These are phyloP conservation scores for Chaetogeoica ovagalla DNA, from an alignment of 2,888 invertebrate genomes.

Conservation along the genomic window DNA sequence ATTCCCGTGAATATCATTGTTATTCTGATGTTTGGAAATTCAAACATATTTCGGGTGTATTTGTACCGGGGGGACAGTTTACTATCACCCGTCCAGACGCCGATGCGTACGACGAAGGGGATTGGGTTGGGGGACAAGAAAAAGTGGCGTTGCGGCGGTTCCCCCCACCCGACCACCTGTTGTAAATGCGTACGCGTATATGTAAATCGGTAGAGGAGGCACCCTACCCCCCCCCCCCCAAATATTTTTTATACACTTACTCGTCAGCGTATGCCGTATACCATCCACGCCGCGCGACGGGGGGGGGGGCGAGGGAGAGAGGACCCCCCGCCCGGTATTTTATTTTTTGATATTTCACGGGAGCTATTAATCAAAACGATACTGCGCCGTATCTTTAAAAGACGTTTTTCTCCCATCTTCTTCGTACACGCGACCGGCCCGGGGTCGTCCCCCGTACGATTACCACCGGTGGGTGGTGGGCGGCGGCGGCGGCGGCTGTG, in stretches of 20 bases:
- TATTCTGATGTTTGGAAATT: too few relatives aligned
- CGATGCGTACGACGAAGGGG: too few relatives aligned
- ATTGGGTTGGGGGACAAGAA: too few relatives aligned
- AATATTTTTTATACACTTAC: too few relatives aligned
- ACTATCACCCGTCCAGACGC: too few relatives aligned
- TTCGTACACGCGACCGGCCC: constrained; percentile 3
- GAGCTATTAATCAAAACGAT: constrained; percentile 48
- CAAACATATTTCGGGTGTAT: too few relatives aligned
- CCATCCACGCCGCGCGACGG: neutral
- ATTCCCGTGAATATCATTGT: too few relatives aligned
- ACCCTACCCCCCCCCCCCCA: too few relatives aligned
- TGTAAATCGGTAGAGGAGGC: constrained; percentile 22
- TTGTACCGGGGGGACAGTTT: too few relatives aligned
- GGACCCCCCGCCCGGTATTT: neutral
- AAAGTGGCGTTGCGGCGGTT: too few relatives aligned
- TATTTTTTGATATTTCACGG: constrained; percentile 38
- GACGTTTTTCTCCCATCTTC: constrained; percentile 22
- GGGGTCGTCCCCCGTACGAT: constrained; percentile 20
- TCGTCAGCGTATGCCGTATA: neutral
- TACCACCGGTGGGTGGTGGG: too few relatives aligned
- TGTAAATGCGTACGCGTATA: neutral
- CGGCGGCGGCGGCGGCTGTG: too few relatives aligned
- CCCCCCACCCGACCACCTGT: constrained; percentile 40
- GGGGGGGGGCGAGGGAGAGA: constrained; percentile 13
- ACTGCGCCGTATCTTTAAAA: constrained; percentile 28